A percentile compares a stretch with the other conserved stretches of the same genome.
Conservation (phyloP, 2,888 invertebrate species). For the Timandra comae region DNA sequence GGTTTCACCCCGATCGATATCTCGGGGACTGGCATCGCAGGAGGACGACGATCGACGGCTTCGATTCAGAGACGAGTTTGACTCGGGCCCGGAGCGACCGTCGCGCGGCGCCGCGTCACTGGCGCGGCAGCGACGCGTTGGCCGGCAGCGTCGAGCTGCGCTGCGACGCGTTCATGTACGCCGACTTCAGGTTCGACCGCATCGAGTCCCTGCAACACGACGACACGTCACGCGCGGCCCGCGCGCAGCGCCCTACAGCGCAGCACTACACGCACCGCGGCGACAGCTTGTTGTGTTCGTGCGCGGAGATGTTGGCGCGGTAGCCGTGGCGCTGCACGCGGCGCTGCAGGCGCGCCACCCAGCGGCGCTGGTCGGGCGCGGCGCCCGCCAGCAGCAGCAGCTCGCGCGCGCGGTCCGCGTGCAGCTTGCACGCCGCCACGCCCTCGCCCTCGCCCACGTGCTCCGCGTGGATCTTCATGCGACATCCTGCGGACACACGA, state of each 20-base stretch:
- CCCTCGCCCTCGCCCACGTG: constrained; percentile 88
- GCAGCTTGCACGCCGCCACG: constrained; percentile 96
- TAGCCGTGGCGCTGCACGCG: constrained; percentile 96
- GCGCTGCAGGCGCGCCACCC: constrained; percentile 93
- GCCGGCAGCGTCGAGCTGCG: constrained; percentile 92
- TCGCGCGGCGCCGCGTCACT: constrained; percentile 34
- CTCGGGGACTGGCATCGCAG: constrained; percentile 1
- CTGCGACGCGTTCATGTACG: constrained; percentile 83
- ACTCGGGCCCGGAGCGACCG: constrained; percentile 9
- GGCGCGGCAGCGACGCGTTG: constrained; percentile 85
- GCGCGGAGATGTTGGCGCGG: constrained; percentile 87
- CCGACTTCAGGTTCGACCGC: constrained; percentile 84
- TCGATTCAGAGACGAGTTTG: background rate
- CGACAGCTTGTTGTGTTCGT: constrained; percentile 57
- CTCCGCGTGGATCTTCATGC: constrained; percentile 98
- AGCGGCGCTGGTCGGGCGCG: constrained; percentile 91
- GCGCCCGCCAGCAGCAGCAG: constrained; percentile 91
- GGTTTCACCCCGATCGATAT: constrained; percentile 4
- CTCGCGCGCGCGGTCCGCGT: constrained; percentile 97
- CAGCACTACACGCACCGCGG: too few relatives aligned
- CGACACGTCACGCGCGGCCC: constrained; percentile 37
- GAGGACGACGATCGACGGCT: background rate
- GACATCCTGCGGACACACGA: constrained; percentile 82
- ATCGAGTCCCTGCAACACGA: constrained; percentile 82
- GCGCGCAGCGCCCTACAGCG: too few relatives aligned